Conservation (phyloP, 2,888 invertebrate species). For the Branchinecta sandiegonensis region DNA sequence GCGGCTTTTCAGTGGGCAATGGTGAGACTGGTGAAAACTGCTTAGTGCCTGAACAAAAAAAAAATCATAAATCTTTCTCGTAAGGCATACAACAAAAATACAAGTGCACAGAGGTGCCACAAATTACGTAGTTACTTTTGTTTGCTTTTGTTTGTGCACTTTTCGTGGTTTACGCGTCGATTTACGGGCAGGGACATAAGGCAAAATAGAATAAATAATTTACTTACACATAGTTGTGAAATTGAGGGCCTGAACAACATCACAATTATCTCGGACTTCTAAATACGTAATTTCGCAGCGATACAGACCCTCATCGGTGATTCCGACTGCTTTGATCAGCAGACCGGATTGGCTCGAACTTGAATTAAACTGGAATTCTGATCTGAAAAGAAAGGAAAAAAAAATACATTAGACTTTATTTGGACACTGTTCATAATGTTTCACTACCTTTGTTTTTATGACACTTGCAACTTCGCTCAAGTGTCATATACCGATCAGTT, state of each 20-base stretch:
- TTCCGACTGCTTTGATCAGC: slow-evolving; percentile 49
- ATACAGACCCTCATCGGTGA: slow-evolving; percentile 61
- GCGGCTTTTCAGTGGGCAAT: too few species aligned
- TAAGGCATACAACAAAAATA: too few species aligned
- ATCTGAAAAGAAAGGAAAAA: slow-evolving; percentile 39
- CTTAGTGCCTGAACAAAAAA: too few species aligned
- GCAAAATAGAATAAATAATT: background rate
- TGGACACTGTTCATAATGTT: too few species aligned
- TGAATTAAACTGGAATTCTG: slow-evolving; percentile 50
- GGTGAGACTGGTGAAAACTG: too few species aligned
- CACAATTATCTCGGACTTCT: slow-evolving; percentile 61
- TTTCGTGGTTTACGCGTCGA: background rate
- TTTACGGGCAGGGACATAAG: background rate
- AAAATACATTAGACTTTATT: background rate
- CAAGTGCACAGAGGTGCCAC: too few species aligned
- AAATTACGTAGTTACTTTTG: too few species aligned
- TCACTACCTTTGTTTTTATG: too few species aligned
- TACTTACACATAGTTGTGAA: slow-evolving; percentile 62
- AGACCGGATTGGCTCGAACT: slow-evolving; percentile 51
- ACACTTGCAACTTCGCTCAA: too few species aligned
- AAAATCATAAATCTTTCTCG: too few species aligned
- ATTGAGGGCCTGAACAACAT: slow-evolving; percentile 62
- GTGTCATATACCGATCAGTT: too few species aligned
- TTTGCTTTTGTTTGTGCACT: too few species aligned
- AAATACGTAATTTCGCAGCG: slow-evolving; percentile 69